Evolutionary conservation across 1,140 invertebrate genomes (phyloP), one percentile per base, ranked within the genome.

Genomic region (Brachionus rotundiformis): DNA sequence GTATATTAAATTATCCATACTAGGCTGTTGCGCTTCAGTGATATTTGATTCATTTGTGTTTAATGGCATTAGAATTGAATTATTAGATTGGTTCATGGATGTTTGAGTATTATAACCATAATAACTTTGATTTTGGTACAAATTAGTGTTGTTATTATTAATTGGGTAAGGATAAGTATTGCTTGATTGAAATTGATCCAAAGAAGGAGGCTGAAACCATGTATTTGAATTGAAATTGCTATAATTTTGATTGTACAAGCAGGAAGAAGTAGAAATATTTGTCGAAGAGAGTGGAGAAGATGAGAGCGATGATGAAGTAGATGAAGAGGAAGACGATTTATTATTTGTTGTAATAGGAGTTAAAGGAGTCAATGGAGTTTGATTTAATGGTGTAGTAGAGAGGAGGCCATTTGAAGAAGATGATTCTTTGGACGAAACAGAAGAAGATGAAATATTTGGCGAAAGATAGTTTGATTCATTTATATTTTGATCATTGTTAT

Each of bases 301-400:
- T 25, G 76, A 79, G 23, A 59, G 47, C 16, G 76, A 79, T 19
- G 76, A 79, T 41, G 76, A 63, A 59, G 76, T 59, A 79, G 76
- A 79, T 25, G 73, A 41, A 13, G 47, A 79, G 4, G 76, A 23
- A 8, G 36, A 79, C 7, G 41, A 79, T 23, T 36, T 73, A 44
- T 73, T 41, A 27, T 73, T 73, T 2, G 33, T 47, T 10, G 39
- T 73, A 5, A 44, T 73, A 25, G 33, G 68, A 4, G 68, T 44
- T 2, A 44, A 8, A 44, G 68, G 36, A 13, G 39, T 73, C 16
- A 41, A 25, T 4, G 36, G 33, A 13, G 33, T 47, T 44, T 73
- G 68, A 73, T 73, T 73, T 10, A 71, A 1, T 36, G 65, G 8
- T 33, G 63, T 23, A 6, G 63, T 68, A 19, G 63, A 36, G 7